Base-by-base conservation (phyloP, 2,888 invertebrate genomes). In the Flabesymbios commensalis region DNA sequence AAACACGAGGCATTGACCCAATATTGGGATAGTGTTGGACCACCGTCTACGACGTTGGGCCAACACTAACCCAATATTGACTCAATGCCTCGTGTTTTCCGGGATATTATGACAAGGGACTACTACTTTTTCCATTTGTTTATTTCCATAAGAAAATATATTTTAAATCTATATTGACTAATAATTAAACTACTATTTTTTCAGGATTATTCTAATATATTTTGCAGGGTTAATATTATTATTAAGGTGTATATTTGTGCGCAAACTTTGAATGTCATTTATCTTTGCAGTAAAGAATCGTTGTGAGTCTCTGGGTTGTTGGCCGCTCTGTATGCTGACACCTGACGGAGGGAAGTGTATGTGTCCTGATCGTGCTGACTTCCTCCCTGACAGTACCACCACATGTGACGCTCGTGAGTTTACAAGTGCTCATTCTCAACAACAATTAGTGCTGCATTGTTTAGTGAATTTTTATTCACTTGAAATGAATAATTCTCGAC, bases 291-390 rank as follows among this genome's bases (percentile, higher is more conserved):
- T 82, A 7, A 75, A 78, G 60, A 81, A 80, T 61, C 75, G 78
- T 29, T 93, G 94, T 82, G 83, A 84, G 31, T 87, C 87, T 62
- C 87, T 88, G 54, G 86, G 87, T 24, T 98, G 98, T 84, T 91
- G 94, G 53, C 98, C 98, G 85, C 86, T 98, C 67, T 98, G 98
- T 83, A 87, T 98, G 47, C 85, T 92, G 14, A 90, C 94, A 65
- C 97, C 97, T 0, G 89, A 88, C 45, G 94, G 79, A 24, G 94
- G 0, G 88, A 88, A 90, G 61, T 98, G 98, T 82, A 88, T 90
- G 14, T 98, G 98, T 82, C 97, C 98, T 1, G 70, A 97, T 90
- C 84, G 88, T 28, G 68, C 80, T 2, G 57, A 71, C 29, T 78
- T 80, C 59, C 52, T 68, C 3, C 60, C 67, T 3, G 71, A 64